Conservation (phyloP, 2,113 vertebrate species). For the Trochalopteron elliotii region DNA sequence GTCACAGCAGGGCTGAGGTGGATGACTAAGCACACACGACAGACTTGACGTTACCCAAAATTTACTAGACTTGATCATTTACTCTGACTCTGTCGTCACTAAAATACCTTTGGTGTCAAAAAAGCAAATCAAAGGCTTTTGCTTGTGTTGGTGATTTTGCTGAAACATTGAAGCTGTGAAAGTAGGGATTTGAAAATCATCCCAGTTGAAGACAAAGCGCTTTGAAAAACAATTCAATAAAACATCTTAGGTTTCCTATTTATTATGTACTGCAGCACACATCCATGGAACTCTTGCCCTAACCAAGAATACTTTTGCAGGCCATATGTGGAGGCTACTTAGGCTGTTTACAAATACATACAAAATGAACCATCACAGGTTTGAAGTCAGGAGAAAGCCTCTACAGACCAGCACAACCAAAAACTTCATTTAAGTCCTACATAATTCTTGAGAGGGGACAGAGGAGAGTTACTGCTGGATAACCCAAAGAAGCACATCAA, state of each 20-base stretch:
- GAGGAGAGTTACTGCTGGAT: fast-evolving
- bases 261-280: neutral
- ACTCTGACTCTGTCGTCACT: neutral
- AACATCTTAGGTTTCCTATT: neutral
- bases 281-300: neutral
- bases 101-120: neutral
- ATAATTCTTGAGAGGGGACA: neutral
- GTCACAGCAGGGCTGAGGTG: neutral
- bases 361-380: neutral
- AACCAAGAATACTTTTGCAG: neutral
- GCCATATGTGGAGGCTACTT: neutral
- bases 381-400: neutral
- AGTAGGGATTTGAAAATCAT: neutral
- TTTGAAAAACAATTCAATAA: neutral
- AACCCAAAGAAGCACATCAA: neutral
- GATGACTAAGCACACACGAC: neutral
- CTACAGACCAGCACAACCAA: neutral
- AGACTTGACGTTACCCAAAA: neutral
- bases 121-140: neutral
- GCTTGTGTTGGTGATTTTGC: neutral
- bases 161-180: neutral
- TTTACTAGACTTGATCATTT: neutral
- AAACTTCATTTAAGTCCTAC: neutral
- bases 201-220: neutral
- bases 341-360: neutral